phyloP scores from a whole-genome alignment of 2,113 vertebrate species.

The Chascanopsetta lugubris region DNA sequence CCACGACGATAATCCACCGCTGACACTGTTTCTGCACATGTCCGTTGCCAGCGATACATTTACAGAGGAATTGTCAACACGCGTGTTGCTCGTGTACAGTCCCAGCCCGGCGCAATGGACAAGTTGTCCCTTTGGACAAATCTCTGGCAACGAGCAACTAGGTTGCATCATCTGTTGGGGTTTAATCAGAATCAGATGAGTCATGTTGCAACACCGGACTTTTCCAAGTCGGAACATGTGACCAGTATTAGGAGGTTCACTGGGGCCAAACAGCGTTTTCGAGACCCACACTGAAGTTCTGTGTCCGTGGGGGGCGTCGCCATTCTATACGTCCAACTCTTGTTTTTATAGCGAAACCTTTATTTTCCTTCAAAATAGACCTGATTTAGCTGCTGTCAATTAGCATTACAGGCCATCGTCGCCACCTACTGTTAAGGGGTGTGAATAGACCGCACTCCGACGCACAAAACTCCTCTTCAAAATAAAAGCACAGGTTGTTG shows the following conservation, averaged over 20 bases:
- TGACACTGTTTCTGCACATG: neutral
- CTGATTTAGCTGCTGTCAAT: too few relatives aligned
- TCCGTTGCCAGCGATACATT: neutral
- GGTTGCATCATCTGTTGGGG: neutral
- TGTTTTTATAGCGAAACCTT: too few relatives aligned
- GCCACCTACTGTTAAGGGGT: too few relatives aligned
- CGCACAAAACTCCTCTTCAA: too few relatives aligned
- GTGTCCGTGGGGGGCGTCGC: too few relatives aligned
- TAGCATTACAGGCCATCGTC: too few relatives aligned
- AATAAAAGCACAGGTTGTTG: too few relatives aligned
- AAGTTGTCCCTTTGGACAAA: neutral
- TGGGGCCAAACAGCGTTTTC: neutral
- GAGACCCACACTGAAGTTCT: neutral
- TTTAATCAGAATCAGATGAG: slow-evolving; percentile 3
- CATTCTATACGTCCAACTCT: too few relatives aligned
- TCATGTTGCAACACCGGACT: slow-evolving; percentile 17
- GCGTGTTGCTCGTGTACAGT: neutral
- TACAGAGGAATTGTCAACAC: too few relatives aligned
- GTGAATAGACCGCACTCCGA: too few relatives aligned
- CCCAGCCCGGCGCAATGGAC: neutral
- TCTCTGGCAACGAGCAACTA: neutral
- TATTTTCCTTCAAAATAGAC: too few relatives aligned
- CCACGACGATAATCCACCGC: too few relatives aligned
- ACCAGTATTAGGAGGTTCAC: neutral
- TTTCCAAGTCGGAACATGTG: neutral